Evolutionary conservation across 2,888 invertebrate species (phyloP).

Genomic region (Anthoptus insignis): DNA sequence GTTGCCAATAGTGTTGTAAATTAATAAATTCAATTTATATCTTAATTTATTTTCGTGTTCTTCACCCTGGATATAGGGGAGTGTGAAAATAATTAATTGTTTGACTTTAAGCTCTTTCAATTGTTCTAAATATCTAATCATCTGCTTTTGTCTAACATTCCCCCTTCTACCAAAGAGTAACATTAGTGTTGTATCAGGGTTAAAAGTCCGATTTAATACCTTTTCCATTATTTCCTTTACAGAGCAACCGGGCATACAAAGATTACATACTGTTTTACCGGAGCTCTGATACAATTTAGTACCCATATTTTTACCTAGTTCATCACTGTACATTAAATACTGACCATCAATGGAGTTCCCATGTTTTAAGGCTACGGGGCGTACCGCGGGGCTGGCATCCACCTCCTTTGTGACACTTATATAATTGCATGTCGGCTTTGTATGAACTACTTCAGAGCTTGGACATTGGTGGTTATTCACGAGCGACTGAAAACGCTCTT

Average conservation of each 20-base stretch:
- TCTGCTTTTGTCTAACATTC: not conserved
- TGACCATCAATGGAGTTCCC: no score
- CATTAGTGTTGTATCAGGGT: not conserved
- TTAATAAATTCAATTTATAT: not conserved
- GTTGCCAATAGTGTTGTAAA: not conserved
- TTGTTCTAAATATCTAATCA: not conserved
- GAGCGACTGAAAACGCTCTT: not conserved
- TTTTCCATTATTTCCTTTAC: not conserved
- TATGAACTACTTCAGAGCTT: not conserved
- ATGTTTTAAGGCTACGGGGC: no score
- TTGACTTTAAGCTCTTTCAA: not conserved
- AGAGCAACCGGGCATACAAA: not conserved
- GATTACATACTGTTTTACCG: not conserved
- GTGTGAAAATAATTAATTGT: not conserved
- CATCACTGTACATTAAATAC: no score
- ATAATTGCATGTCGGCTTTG: no score
- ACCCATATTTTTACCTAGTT: not conserved
- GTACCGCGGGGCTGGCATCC: no score
- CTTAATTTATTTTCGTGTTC: not conserved
- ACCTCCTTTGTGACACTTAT: no score
- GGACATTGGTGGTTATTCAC: not conserved
- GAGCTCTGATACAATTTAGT: not conserved
- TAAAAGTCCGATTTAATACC: not conserved
- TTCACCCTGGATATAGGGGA: not conserved
- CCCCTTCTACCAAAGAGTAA: slow-evolving; percentile 4